Evolutionary conservation across 2,888 invertebrate species (phyloP).

Genomic region (Ceramica pisi): DNA sequence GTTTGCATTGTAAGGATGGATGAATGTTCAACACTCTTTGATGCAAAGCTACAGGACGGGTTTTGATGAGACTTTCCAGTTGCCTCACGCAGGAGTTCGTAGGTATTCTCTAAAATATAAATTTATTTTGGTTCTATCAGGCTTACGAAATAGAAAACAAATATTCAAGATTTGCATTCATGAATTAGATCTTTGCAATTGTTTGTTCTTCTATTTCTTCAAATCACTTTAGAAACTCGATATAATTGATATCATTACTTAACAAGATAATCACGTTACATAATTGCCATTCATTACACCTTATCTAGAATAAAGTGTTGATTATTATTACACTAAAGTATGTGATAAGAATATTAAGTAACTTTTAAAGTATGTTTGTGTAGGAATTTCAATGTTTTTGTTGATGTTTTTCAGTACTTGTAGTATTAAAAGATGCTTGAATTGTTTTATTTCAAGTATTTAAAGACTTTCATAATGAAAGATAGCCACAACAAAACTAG

Average conservation of each 20-base stretch:
- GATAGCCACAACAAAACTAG: background rate
- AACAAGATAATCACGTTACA: background rate
- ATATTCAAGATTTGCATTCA: background rate
- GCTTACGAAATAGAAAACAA: background rate
- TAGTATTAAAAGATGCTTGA: background rate
- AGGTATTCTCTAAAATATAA: no score
- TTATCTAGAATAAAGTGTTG: conserved; percentile 26
- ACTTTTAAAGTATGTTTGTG: background rate
- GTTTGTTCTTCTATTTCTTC: background rate
- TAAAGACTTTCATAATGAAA: background rate
- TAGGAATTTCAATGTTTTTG: conserved; percentile 9
- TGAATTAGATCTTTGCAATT: background rate
- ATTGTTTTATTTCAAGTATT: conserved; percentile 9
- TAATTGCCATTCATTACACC: conserved; percentile 31
- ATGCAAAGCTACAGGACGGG: no score
- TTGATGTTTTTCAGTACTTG: background rate
- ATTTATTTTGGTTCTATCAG: background rate
- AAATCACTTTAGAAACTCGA: conserved; percentile 17
- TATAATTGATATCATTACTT: conserved; percentile 24
- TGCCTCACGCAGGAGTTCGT: no score
- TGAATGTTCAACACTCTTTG: no score
- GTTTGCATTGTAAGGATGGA: no score
- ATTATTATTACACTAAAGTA: conserved; percentile 26
- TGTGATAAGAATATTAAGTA: conserved; percentile 36
- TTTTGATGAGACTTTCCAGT: no score